These are phyloP conservation scores for Bergia puertoricense DNA, from an alignment of 92 coral and sea anemone genomes.

Conservation along the genomic window DNA sequence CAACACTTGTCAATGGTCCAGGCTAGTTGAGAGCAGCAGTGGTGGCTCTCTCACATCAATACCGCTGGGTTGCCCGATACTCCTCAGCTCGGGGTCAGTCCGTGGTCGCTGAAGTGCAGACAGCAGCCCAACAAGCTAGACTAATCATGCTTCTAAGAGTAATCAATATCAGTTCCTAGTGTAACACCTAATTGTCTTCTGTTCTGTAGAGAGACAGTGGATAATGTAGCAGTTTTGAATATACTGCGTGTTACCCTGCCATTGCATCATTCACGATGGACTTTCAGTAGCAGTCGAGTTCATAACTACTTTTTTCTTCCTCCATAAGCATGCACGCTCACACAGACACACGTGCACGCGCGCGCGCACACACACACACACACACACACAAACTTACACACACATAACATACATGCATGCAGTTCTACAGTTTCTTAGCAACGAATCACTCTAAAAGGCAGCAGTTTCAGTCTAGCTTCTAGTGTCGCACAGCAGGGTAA, in stretches of 20 bases:
- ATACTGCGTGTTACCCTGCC: background rate
- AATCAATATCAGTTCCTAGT: background rate
- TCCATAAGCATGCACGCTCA: background rate
- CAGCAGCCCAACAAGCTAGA: background rate
- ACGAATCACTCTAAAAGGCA: background rate
- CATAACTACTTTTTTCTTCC: background rate
- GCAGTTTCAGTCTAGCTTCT: background rate
- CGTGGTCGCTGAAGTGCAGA: background rate
- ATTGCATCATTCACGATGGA: background rate
- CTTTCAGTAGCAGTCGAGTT: background rate
- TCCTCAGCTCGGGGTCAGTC: background rate
- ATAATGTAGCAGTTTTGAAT: background rate
- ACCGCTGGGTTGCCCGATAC: background rate
- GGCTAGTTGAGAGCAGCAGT: slow-evolving; percentile 42
- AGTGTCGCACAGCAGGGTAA: background rate
- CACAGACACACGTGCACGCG: background rate
- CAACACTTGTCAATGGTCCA: slow-evolving; percentile 75
- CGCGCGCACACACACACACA: background rate
- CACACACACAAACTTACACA: background rate
- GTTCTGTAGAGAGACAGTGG: background rate
- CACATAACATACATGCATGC: background rate
- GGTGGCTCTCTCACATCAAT: slow-evolving; percentile 1
- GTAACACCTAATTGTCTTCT: background rate
- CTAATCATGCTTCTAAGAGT: slow-evolving; percentile 1
- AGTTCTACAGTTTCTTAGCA: background rate